Conservation (phyloP, 2,113 vertebrate genomes). For the Sardina pilchardus region DNA sequence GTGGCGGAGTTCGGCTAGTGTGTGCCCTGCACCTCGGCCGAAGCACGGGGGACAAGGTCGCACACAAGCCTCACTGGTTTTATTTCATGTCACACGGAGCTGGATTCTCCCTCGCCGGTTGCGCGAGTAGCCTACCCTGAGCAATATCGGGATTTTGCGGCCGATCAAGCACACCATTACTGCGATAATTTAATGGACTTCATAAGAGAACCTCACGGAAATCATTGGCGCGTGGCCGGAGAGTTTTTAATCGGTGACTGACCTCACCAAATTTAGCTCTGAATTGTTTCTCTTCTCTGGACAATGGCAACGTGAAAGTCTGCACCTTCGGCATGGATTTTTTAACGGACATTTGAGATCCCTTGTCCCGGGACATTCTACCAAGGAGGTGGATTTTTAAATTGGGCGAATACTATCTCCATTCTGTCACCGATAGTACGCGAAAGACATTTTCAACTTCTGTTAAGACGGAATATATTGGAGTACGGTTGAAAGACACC, state of each 20-base stretch:
- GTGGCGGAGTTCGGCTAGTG: slow-evolving; percentile 67
- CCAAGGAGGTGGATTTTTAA: slow-evolving; percentile 62
- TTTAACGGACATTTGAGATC: slow-evolving; percentile 47
- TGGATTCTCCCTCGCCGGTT: slow-evolving; percentile 45
- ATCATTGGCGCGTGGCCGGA: background rate
- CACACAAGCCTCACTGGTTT: slow-evolving; percentile 44
- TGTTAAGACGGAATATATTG: background rate
- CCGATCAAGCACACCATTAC: background rate
- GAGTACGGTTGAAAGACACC: background rate
- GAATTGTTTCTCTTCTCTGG: slow-evolving; percentile 21
- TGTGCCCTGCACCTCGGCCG: slow-evolving; percentile 40
- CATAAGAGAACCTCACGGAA: background rate
- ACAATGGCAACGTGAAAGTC: slow-evolving; percentile 53
- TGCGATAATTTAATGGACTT: background rate
- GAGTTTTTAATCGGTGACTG: background rate
- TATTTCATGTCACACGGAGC: slow-evolving; percentile 23
- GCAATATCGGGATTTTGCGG: slow-evolving; percentile 5
- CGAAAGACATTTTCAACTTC: background rate
- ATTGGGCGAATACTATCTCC: slow-evolving; percentile 39
- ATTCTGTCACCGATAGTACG: background rate
- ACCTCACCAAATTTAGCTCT: background rate
- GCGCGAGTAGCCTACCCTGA: background rate
- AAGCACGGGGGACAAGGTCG: slow-evolving; percentile 50
- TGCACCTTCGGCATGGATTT: slow-evolving; percentile 61
- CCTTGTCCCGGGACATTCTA: slow-evolving; percentile 60